Conservation (phyloP, 2,797 vertebrate species). For the Chelonia mydas region DNA sequence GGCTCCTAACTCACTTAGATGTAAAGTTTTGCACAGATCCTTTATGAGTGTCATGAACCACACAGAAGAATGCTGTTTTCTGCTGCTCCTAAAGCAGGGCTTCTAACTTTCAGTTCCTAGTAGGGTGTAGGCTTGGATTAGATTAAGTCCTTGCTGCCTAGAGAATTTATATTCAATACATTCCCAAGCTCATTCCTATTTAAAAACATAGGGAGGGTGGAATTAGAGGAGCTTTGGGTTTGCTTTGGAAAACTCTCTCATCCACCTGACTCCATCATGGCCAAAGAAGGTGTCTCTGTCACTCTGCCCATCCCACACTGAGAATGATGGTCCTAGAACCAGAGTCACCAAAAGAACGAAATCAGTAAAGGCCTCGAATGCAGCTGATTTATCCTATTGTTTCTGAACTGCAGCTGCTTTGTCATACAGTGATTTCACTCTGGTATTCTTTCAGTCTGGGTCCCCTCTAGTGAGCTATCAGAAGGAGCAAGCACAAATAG, state of each 20-base stretch:
- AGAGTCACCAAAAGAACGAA: background rate
- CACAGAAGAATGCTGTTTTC: background rate
- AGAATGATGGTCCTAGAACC: background rate
- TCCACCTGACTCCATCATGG: too few species aligned
- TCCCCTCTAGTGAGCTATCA: background rate
- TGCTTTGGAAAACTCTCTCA: too few species aligned
- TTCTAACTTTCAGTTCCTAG: background rate
- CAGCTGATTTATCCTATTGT: background rate
- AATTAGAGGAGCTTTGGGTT: background rate
- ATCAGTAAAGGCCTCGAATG: background rate
- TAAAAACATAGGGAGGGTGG: background rate
- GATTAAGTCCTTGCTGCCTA: background rate
- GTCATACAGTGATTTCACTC: background rate
- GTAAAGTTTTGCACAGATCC: background rate
- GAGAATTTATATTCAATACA: background rate
- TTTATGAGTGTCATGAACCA: background rate
- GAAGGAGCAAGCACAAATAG: background rate
- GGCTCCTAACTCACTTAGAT: background rate
- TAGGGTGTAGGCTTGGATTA: background rate
- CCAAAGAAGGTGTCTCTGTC: background rate
- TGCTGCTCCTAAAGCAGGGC: background rate
- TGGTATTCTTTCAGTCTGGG: background rate
- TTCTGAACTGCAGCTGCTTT: background rate
- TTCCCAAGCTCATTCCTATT: background rate
- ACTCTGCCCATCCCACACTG: background rate